Percentiles rank a stretch among this genome's conserved stretches.
Conservation (phyloP, 1,140 invertebrate genomes). For the Saccostrea cuccullata region DNA sequence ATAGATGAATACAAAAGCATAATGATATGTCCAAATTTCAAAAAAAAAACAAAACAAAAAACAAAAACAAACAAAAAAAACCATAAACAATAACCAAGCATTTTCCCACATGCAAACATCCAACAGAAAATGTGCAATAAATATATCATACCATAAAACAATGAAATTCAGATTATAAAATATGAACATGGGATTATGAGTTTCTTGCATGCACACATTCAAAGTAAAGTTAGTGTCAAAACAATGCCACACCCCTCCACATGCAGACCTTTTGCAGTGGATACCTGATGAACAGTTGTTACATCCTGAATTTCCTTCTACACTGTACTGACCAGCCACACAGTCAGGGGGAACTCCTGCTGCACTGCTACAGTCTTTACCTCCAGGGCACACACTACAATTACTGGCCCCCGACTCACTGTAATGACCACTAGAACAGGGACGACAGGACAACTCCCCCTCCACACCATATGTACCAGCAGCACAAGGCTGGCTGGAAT, state of each 20-base stretch:
- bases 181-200: no score
- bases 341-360: constrained; percentile 55
- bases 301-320: constrained; percentile 50
- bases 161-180: no score
- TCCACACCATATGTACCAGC: constrained; percentile 59
- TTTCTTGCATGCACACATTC: no score
- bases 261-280: not conserved
- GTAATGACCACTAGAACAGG: constrained; percentile 53
- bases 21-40: no score
- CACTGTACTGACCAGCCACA: constrained; percentile 58
- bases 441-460: constrained; percentile 47
- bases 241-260: not conserved
- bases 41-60: no score
- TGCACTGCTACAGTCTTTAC: constrained; percentile 54
- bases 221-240: no score
- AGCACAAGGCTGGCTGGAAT: constrained; percentile 51
- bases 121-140: no score
- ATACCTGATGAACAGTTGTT: constrained; percentile 55
- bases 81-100: no score
- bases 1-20: no score
- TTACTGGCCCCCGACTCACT: constrained; percentile 49
- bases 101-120: no score
- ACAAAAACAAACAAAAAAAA: no score
- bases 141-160: no score
- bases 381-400: constrained; percentile 60